Evolutionary conservation across 2,797 vertebrate species (phyloP), one percentile per base, ranked within the genome.

Genomic region (Ambastaia sidthimunki): DNA sequence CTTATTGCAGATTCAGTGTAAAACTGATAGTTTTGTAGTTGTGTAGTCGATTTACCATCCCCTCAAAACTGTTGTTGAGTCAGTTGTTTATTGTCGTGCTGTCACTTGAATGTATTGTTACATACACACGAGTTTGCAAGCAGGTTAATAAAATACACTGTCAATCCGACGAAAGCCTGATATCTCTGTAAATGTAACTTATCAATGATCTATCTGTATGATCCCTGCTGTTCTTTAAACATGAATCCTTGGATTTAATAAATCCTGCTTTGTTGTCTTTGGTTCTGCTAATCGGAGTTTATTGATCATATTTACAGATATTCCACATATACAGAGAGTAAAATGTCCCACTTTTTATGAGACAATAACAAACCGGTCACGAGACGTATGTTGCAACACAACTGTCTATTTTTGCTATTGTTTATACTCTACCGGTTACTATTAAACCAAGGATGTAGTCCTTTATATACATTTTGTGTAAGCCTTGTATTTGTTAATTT

Each of bases 61-160:
- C 15, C 6, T 23, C 11, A 57, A 7, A 60, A 4, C 23, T 60
- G 57, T 28, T 60, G 7, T 28, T 16, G 48, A 52, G 4, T 4
- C 50, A 2, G 25, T 59, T 12, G 9, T 21, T 59, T 25, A 7
- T 31, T 59, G 52, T 34, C 62, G 16, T 23, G 18, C 7, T 66
- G 67, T 57, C 52, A 59, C 75, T 62, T 70, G 34, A 15, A 16
- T 59, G 31, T 25, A 18, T 34, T 68, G 11, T 31, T 25, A 31
- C 50, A 48, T 23, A 57, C 68, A 1, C 2, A 15, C 23, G 48
- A 13, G 23, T 34, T 59, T 44, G 1, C 66, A 44, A 16, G 21
- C 48, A 18, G 12, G n/a, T 31, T 16, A 50, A 2, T 50, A 18
- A 47, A 31, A 23, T 5, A 0, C 18, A 52, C 18, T n/a, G 4